Evolutionary conservation across 1,140 invertebrate genomes (phyloP), one percentile per base, ranked within the genome.

Genomic region (Drosophila nigrodunni): DNA sequence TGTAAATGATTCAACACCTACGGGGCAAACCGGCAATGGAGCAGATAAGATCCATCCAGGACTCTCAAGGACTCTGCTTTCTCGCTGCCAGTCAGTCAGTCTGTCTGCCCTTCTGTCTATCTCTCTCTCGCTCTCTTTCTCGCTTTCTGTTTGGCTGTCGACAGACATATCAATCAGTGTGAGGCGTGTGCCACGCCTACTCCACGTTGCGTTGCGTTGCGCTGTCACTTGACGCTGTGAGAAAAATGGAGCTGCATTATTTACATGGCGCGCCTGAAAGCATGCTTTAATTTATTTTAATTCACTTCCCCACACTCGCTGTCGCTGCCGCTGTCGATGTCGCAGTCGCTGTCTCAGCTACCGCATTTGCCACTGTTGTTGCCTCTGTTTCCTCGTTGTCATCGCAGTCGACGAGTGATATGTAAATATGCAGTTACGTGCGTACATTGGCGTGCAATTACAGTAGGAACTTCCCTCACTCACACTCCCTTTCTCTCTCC

Each of bases 281-380:
- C 85, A 85, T 85, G 86, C 81, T 89, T 89, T 89, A 89, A 89
- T 89, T 89, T 89, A 89, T 89, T 89, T 89, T 90, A 90, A 90
- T 89, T 89, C 80, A 79, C 77, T 90, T 82, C 65, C 65, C 35
- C 67, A 37, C 68, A 37, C 30, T 7, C 30, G 30, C 41, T 34
- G n/a, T 25, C 25, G 3, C 13, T 54, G 34, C 46, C 49, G 2
- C 47, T 39, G 37, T 18, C 21, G 7, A 37, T 21, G n/a, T 25
- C 25, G 3, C 25, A 37, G 34, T 4, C 9, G 11, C 47, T 34
- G 18, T 52, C 49, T 1, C 54, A 30, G 37, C 13, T 21, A 5
- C 46, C 35, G 34, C 49, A 11, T 7, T 13, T 44, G 64, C 30
- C 47, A 44, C 47, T 55, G 69, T 44, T 46, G 25, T 43, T 70